Percentiles rank a stretch among this genome's conserved stretches.
Conservation (phyloP, 2,113 vertebrate species). For the Gavia stellata region DNA sequence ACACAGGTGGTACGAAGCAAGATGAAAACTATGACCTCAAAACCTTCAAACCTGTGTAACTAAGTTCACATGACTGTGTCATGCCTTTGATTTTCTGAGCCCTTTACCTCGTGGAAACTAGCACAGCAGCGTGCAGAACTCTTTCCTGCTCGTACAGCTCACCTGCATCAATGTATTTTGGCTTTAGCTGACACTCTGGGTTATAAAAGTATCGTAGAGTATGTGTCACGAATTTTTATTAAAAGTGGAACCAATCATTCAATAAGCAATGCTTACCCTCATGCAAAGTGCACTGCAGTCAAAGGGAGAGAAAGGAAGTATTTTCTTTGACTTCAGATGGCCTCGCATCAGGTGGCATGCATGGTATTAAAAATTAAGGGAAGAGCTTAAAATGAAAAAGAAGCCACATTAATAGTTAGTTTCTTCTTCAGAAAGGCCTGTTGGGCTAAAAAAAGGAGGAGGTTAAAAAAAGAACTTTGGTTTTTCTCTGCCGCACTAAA, state of each 20-base stretch:
- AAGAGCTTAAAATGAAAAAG: neutral
- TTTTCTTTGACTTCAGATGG: neutral
- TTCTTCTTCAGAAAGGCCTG: neutral
- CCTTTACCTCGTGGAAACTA: neutral
- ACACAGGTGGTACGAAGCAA: neutral
- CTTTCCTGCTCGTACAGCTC: neutral
- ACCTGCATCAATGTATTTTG: neutral
- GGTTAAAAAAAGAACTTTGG: neutral
- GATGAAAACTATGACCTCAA: neutral
- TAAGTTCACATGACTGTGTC: neutral
- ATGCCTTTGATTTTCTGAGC: neutral
- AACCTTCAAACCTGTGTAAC: neutral
- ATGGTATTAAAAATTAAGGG: neutral
- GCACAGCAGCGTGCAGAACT: neutral
- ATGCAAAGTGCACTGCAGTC: neutral
- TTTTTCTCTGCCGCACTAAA: conserved; percentile 33
- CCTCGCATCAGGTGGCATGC: neutral
- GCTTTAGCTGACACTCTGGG: neutral
- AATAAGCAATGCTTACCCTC: neutral
- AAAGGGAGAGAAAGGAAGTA: neutral
- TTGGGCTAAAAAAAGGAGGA: neutral
- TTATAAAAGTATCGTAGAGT: neutral
- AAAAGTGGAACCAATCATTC: neutral
- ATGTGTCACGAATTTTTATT: neutral
- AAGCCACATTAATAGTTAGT: neutral